Evolutionary conservation across 92 coral and sea anemone species (phyloP), one percentile per base, ranked within the genome.

Genomic region (Heteractis magnifica): DNA sequence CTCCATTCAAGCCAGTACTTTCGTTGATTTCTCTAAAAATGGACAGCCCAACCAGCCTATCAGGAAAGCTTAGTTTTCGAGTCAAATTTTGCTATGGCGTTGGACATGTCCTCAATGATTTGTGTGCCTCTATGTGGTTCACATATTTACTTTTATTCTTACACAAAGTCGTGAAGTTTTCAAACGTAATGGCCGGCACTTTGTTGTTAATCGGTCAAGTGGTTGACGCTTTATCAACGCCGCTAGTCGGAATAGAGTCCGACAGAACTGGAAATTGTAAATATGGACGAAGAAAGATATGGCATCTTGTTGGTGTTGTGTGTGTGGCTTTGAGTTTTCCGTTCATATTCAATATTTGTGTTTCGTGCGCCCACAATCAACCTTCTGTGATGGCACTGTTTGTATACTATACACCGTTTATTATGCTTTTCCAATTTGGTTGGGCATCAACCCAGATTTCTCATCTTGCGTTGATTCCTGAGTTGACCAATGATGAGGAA

Each of bases 371-470:
- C 21, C 10, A 86, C 53, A 76, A 93, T 8, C 16, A 59, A n/a
- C 73, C 73, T 3, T 77, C 90, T 13, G 71, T 84, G 21, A 82
- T 87, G 74, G 92, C 97, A 23, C 65, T 86, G 71, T 91, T 96
- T 34, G 76, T 94, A 34, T 96, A 96, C 82, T 96, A 94, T 60
- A 81, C 89, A 1, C 96, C 97, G 3, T 96, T 96, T 79, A 87
- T 96, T 78, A 91, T 94, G 75, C 83, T 96, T 8, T 96, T 96
- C 86, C 99, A 96, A 86, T 94, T 96, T 83, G 99, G 99, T 51
- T 96, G 99, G 99, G 99, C 99, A 49, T 79, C 99, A 34, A 96
- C 99, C 60, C 99, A 96, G 74, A 96, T 96, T 51, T 96, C 98
- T 65, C 98, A 95, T 87, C 87, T 95, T 75, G 89, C 98, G n/a